Conservation (phyloP, 2,888 invertebrate genomes). For the Eurytoma californica region DNA sequence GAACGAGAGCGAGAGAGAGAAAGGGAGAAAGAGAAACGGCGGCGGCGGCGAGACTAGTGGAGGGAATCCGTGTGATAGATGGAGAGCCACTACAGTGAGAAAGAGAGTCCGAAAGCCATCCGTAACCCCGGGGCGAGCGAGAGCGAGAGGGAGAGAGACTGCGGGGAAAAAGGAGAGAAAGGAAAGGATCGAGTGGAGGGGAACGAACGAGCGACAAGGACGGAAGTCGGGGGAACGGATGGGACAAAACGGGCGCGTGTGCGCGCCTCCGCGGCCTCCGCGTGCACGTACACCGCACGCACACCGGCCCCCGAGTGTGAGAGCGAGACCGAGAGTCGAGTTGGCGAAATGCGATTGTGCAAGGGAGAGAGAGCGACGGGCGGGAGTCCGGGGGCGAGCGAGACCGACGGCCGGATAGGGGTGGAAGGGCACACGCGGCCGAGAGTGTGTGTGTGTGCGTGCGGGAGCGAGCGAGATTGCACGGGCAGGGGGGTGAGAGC, state of each 20-base stretch:
- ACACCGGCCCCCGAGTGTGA: not conserved
- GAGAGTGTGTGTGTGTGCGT: constrained; percentile 43
- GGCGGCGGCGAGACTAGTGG: constrained; percentile 24
- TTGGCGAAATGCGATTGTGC: constrained; percentile 50
- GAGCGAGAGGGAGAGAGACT: constrained; percentile 18
- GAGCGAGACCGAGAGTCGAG: constrained; percentile 36
- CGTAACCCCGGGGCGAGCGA: constrained; percentile 11
- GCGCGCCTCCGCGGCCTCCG: not conserved
- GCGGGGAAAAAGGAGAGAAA: constrained; percentile 45
- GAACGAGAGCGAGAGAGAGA: constrained; percentile 33
- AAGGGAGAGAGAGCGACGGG: constrained; percentile 49
- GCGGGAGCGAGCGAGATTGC: constrained; percentile 16
- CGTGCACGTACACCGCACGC: no score
- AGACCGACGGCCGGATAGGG: constrained; percentile 39
- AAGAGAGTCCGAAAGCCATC: constrained; percentile 54
- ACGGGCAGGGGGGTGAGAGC: constrained; percentile 1
- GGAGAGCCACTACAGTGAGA: constrained; percentile 50
- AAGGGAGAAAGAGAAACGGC: constrained; percentile 37
- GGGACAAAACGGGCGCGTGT: constrained; percentile 34
- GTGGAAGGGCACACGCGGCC: constrained; percentile 40
- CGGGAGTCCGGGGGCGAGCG: constrained; percentile 24
- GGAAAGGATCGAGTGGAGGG: constrained; percentile 50
- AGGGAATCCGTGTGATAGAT: constrained; percentile 54
- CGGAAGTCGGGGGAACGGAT: constrained; percentile 49
- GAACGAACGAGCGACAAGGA: constrained; percentile 46